Percentiles rank a stretch among this genome's conserved stretches.
phyloP scores from a whole-genome alignment of 2,888 invertebrate genomes.

The Neoaliturus tenellus region DNA sequence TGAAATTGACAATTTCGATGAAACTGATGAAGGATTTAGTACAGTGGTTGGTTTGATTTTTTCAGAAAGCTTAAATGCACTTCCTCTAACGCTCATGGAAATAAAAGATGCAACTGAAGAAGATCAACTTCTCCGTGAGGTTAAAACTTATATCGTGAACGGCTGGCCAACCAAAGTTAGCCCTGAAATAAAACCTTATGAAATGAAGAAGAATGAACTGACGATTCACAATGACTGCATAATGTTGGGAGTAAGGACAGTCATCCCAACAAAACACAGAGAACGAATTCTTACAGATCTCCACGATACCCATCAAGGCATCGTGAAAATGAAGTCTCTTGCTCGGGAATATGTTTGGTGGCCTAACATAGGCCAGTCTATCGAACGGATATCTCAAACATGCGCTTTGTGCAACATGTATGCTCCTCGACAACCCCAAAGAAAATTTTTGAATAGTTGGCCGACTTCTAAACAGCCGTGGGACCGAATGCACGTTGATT shows the following conservation, averaged over 20 bases:
- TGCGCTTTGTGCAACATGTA: background rate
- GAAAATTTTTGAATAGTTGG: background rate
- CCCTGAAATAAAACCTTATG: background rate
- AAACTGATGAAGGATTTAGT: background rate
- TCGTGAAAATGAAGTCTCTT: background rate
- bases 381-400: background rate
- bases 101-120: conserved; percentile 6
- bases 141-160: background rate
- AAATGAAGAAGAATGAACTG: background rate
- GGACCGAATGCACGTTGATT: background rate
- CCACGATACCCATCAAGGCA: conserved; percentile 11
- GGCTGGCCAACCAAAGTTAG: background rate
- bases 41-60: background rate
- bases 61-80: background rate
- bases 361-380: background rate
- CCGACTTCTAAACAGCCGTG: conserved; percentile 1
- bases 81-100: conserved; percentile 7
- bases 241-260: conserved; percentile 39
- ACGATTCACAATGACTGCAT: background rate
- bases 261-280: background rate
- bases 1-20: background rate
- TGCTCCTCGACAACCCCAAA: background rate
- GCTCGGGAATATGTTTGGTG: conserved; percentile 32
- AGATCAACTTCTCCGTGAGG: background rate
- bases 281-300: background rate